Evolutionary conservation across 92 coral and sea anemone genomes (phyloP), one percentile per base, ranked within the genome.

Genomic region (Montipora capitata): DNA sequence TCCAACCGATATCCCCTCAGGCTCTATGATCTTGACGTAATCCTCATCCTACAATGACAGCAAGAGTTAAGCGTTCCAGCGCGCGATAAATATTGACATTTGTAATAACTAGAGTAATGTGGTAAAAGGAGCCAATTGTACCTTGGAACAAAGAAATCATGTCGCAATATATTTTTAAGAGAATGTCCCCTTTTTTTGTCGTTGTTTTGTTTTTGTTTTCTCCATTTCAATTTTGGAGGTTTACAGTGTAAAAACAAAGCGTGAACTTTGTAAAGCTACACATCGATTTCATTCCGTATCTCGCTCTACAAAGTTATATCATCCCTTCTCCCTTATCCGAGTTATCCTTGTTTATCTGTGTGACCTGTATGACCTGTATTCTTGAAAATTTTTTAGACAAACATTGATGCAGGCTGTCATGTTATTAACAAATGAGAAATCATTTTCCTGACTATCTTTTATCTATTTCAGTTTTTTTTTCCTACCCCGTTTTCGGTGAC

Each of bases 401-500:
- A 38, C 49, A 40, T 68, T 35, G 74, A 68, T 68, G 69, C 69
- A 12, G 69, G 69, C 69, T 51, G 57, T 51, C 57, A 51, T 51
- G 57, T 51, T 51, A 51, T 51, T 51, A 64, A 64, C 69, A 64
- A 64, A 12, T 64, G 69, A 64, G 69, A 51, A 51, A 64, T 64
- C 35, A 12, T 64, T 14, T 64, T 10, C 69, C 35, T n/a, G 69
- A 64, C 4, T 68, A n/a, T 38, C 12, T 68, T 68, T 68, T 68
- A 7, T 38, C 4, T 38, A 35, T 9, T 0, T 68, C 7, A 10
- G n/a, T 20, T 20, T 20, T 20, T 68, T 38, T 40, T 68, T 35
- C 57, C n/a, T 79, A 79, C 74, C 62, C 62, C 74, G 57, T 79
- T 79, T 48, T 79, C 74, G 73, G 84, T 79, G 84, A 79, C 74